Conservation (phyloP, 2,797 vertebrate species). For the Anomalospiza imberbis region DNA sequence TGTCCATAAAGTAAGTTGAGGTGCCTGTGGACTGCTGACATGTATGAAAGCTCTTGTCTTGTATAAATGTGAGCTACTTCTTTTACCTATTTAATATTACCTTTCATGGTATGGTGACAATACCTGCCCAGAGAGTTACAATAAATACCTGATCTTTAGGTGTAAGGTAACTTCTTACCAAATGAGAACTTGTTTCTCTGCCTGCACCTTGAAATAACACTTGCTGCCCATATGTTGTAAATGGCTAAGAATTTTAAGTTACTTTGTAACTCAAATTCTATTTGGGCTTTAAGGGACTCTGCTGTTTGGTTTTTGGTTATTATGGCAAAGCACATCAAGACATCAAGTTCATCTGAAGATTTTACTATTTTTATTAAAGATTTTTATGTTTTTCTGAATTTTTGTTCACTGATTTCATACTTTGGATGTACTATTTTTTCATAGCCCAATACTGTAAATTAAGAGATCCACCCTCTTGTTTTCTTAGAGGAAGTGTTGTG, state of each 20-base stretch:
- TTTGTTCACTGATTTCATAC: slow-evolving; percentile 33
- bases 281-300: not conserved
- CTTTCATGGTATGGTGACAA: not conserved
- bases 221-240: not conserved
- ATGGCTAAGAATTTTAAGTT: not conserved
- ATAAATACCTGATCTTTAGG: not conserved
- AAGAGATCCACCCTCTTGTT: not conserved
- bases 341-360: not conserved
- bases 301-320: not conserved
- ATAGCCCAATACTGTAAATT: not conserved
- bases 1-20: not conserved
- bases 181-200: not conserved
- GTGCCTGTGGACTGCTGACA: not conserved
- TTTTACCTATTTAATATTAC: not conserved
- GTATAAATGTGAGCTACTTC: not conserved
- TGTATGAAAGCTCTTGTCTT: not conserved
- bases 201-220: not conserved
- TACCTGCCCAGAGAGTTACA: not conserved
- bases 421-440: slow-evolving; percentile 6
- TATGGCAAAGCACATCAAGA: not conserved
- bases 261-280: not conserved
- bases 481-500: not conserved
- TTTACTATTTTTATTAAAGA: slow-evolving; percentile 36
- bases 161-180: not conserved
- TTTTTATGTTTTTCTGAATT: not conserved